Evolutionary conservation across 2,888 invertebrate genomes (phyloP), one percentile per base, ranked within the genome.

Genomic region (Tillus elongatus): DNA sequence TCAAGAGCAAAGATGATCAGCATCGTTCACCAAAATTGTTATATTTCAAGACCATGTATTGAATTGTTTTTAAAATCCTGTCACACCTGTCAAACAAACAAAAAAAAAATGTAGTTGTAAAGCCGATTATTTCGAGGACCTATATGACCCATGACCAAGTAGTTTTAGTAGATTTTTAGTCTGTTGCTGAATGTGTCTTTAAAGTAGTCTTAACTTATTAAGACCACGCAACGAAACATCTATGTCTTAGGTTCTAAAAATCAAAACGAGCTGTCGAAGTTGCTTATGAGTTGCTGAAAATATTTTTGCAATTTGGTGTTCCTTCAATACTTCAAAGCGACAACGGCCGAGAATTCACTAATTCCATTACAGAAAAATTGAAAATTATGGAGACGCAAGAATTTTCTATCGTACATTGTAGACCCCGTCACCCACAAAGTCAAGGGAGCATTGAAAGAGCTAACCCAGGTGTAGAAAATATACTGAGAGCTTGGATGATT

Each of bases 191-290:
- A 6, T 9, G 14, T 6, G 13, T 13, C 4, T 13, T 8, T 13
- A 32, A 32, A 32, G 8, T 4, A 10, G 13, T 32, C 13, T 10
- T 32, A 6, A 32, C 8, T 14, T 32, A 13, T 32, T 14, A 32
- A 32, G 11, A 32, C 13, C 11, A 32, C 13, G 32, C 32, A 9
- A 32, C 11, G 13, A 32, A 32, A 32, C 13, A 8, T 32, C 13
- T 32, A 14, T 14, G 13, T 32, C 32, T 32, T 9, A 9, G 14
- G 13, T 14, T 14, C 13, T 32, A 13, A 32, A 6, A 32, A 32
- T 13, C 4, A 9, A 32, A 32, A 32, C 32, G 14, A 8, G 32
- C 15, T 32, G 32, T 8, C 4, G 32, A 13, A 11, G 15, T 32
- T 6, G 32, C 32, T 32, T 9, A 13, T 13, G 32, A 32, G 13